A percentile compares a stretch with the other conserved stretches of the same genome.
Evolutionary conservation across 2,797 vertebrate species (phyloP).

Genomic region (Kryptolebias ocellatus): DNA sequence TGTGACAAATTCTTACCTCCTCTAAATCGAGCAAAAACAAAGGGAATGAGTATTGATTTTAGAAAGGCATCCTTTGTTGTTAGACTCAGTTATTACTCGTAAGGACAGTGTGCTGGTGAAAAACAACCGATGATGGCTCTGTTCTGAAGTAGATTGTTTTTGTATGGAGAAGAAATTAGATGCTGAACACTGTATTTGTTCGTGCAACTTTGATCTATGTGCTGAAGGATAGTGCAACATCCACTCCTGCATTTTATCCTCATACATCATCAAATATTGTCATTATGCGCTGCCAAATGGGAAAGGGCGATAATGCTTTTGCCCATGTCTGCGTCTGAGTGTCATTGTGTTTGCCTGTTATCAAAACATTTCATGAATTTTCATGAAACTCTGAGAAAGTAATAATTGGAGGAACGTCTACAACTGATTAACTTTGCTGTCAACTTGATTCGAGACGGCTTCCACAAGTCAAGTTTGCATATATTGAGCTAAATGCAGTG

Average conservation of each 20-base stretch:
- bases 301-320: too few species aligned
- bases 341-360: too few species aligned
- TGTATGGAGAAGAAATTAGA: background rate
- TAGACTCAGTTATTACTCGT: slow-evolving; percentile 12
- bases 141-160: background rate
- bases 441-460: too few species aligned
- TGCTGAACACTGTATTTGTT: background rate
- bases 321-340: too few species aligned
- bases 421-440: too few species aligned
- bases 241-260: background rate
- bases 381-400: too few species aligned
- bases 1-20: slow-evolving; percentile 23
- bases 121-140: background rate
- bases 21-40: slow-evolving; percentile 23
- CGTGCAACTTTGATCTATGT: background rate
- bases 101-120: background rate
- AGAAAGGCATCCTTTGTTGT: slow-evolving; percentile 3
- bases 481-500: too few species aligned
- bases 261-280: background rate
- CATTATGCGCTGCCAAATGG: too few species aligned
- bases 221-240: background rate
- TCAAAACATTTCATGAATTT: too few species aligned
- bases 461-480: too few species aligned
- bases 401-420: too few species aligned
- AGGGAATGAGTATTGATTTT: slow-evolving; percentile 33